These are phyloP conservation scores for Hylyphantes graminicola DNA, from an alignment of 1,140 invertebrate species.

Conservation along the genomic window DNA sequence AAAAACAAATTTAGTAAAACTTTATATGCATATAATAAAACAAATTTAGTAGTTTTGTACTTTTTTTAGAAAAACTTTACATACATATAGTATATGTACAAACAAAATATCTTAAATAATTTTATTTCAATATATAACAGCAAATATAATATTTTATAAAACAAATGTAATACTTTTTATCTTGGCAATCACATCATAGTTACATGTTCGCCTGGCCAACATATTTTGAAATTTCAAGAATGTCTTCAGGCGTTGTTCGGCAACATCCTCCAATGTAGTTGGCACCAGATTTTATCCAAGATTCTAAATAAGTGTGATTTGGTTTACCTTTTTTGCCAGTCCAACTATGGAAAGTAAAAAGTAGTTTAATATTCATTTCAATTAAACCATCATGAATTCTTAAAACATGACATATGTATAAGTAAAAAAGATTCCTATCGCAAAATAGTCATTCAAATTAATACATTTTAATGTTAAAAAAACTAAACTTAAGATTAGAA, in stretches of 20 bases:
- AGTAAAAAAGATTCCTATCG: background rate
- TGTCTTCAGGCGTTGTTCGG: constrained; percentile 76
- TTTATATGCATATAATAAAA: no score
- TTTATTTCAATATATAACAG: no score
- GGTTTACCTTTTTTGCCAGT: constrained; percentile 71
- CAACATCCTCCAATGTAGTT: constrained; percentile 84
- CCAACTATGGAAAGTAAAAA: constrained; percentile 71
- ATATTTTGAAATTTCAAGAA: constrained; percentile 69
- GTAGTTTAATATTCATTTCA: background rate
- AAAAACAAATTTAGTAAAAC: no score
- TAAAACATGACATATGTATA: constrained; percentile 20
- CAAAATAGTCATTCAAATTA: background rate
- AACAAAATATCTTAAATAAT: no score
- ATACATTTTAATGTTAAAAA: no score
- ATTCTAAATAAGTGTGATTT: constrained; percentile 73
- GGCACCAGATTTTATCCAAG: constrained; percentile 79
- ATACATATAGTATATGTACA: no score
- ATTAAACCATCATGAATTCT: background rate
- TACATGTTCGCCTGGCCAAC: background rate
- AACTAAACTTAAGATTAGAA: no score
- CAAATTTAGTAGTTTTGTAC: no score
- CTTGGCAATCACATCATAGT: no score
- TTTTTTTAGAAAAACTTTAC: no score
- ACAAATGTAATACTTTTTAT: no score
- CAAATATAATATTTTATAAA: no score